phyloP scores from a whole-genome alignment of 2,888 invertebrate genomes.

The Philonicus albiceps region DNA sequence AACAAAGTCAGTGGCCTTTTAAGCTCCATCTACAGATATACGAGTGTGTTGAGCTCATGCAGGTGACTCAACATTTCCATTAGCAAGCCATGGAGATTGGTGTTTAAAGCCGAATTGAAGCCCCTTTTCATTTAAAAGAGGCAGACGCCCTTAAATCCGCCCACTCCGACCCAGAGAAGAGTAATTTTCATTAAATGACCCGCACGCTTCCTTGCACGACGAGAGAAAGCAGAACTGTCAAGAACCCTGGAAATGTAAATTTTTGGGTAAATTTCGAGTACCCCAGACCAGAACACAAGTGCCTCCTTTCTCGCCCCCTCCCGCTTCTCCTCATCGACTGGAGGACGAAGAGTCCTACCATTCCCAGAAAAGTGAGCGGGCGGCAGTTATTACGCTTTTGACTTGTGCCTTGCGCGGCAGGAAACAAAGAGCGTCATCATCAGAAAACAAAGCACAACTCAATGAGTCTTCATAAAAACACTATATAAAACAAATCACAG shows the following conservation, averaged over 20 bases:
- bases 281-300: not conserved
- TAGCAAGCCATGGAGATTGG: not conserved
- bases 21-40: not conserved
- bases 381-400: not conserved
- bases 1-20: not conserved
- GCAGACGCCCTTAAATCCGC: not conserved
- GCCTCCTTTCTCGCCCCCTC: not conserved
- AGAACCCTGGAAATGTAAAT: not conserved
- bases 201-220: not conserved
- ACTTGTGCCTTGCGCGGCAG: not conserved
- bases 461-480: constrained; percentile 8
- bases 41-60: not conserved
- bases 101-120: not conserved
- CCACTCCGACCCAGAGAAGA: not conserved
- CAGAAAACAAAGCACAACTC: constrained; percentile 2
- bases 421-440: not conserved
- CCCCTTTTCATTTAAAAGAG: not conserved
- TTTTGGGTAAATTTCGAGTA: not conserved
- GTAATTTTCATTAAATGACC: not conserved
- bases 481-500: constrained; percentile 12
- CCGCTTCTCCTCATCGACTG: too few species aligned
- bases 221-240: not conserved
- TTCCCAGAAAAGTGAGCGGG: not conserved
- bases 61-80: not conserved
- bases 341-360: not conserved